Conservation (phyloP, 2,888 invertebrate species). For the Polia nebulosa region DNA sequence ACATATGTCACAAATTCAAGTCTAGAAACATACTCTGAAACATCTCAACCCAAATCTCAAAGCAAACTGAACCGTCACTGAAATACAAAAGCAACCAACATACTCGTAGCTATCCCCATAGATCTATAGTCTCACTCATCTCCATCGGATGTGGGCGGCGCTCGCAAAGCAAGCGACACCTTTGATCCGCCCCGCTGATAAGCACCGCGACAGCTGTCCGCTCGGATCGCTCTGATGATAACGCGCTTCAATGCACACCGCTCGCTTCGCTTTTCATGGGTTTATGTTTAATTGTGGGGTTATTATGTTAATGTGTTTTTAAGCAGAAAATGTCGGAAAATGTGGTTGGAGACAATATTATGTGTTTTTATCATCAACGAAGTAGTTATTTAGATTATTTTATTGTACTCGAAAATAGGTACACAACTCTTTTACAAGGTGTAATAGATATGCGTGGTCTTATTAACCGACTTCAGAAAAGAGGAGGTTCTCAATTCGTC, state of each 20-base stretch:
- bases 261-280: constrained; percentile 35
- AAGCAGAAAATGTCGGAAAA: neutral
- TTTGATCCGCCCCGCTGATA: constrained; percentile 57
- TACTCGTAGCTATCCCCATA: constrained; percentile 13
- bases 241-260: constrained; percentile 39
- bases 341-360: no score
- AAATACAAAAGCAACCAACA: constrained; percentile 1
- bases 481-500: no score
- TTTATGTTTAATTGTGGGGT: constrained; percentile 44
- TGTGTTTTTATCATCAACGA: no score
- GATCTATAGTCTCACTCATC: constrained; percentile 8
- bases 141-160: constrained; percentile 34
- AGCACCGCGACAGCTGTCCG: constrained; percentile 47
- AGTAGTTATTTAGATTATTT: no score
- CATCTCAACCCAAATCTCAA: constrained; percentile 16
- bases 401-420: no score
- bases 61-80: constrained; percentile 15
- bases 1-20: neutral
- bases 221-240: constrained; percentile 30
- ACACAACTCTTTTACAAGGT: no score
- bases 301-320: constrained; percentile 5
- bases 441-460: no score
- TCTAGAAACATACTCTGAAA: neutral
- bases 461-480: no score
- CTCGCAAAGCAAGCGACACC: constrained; percentile 45